phyloP scores from a whole-genome alignment of 2,113 vertebrate species.

The Myrmecophaga tridactyla region DNA sequence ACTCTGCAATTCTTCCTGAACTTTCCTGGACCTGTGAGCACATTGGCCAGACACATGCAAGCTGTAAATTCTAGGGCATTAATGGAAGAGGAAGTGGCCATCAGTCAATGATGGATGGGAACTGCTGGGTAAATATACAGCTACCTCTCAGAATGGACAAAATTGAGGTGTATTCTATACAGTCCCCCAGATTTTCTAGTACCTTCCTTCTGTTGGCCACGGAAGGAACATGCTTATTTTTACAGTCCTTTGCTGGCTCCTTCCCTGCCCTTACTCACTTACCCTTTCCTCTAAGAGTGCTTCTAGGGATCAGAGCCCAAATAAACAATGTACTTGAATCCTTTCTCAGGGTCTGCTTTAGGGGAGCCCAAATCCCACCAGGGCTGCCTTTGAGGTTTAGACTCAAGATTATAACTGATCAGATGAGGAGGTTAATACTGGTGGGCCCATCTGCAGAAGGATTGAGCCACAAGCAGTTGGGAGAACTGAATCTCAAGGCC shows the following conservation, averaged over 20 bases:
- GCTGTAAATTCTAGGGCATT: background rate
- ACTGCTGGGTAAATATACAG: background rate
- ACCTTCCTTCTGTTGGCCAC: background rate
- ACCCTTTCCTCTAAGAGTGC: background rate
- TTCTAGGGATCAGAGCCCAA: background rate
- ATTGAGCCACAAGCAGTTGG: background rate
- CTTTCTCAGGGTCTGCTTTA: background rate
- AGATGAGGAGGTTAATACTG: background rate
- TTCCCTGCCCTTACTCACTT: background rate
- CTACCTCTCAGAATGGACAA: background rate
- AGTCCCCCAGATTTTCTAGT: background rate
- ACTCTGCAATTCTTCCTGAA: background rate
- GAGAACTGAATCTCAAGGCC: background rate
- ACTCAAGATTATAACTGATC: background rate
- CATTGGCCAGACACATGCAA: background rate
- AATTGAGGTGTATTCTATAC: background rate
- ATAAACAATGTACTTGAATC: background rate
- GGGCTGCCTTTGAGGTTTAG: background rate
- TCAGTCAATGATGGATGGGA: background rate
- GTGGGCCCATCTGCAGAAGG: background rate
- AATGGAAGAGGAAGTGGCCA: background rate
- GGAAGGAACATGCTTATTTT: background rate
- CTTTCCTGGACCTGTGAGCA: background rate
- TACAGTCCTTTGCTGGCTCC: background rate
- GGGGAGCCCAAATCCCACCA: background rate